Evolutionary conservation across 2,113 vertebrate species (phyloP).

Genomic region (Anser brachyrhynchus): DNA sequence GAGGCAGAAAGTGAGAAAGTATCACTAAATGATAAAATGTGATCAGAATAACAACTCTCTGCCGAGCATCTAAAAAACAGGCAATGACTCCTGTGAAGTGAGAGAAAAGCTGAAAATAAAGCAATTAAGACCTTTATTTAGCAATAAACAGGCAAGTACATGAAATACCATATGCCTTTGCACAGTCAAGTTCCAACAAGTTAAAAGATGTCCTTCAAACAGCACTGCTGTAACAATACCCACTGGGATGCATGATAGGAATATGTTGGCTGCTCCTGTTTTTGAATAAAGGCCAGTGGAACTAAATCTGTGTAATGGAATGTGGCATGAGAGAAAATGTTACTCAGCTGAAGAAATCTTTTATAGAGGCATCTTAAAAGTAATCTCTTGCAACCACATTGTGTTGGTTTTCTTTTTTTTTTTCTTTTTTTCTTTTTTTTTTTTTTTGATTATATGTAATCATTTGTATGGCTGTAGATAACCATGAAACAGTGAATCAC

Average conservation of each 20-base stretch:
- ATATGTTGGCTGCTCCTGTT: background rate
- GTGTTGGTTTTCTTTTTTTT: background rate
- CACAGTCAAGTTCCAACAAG: conserved; percentile 27
- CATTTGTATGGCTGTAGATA: background rate
- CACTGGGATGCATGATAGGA: background rate
- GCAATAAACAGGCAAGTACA: background rate
- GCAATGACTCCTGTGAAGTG: background rate
- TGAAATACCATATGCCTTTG: background rate
- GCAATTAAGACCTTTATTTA: conserved; percentile 27
- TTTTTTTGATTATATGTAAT: background rate
- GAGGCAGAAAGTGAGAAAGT: background rate
- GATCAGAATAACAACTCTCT: background rate
- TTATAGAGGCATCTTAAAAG: background rate
- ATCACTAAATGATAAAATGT: background rate
- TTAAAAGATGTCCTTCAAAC: conserved; percentile 8
- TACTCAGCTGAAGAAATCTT: background rate
- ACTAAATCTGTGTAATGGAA: background rate
- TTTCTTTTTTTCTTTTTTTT: too few relatives aligned
- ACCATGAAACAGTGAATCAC: background rate
- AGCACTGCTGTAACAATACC: background rate
- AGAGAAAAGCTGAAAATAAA: conserved; percentile 13
- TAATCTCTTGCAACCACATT: background rate
- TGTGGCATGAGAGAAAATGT: background rate
- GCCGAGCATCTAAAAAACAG: background rate
- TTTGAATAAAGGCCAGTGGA: background rate